Percentiles rank a stretch among this genome's conserved stretches.
phyloP scores from a whole-genome alignment of 2,888 invertebrate genomes.

The Eupelmus urozonus region DNA sequence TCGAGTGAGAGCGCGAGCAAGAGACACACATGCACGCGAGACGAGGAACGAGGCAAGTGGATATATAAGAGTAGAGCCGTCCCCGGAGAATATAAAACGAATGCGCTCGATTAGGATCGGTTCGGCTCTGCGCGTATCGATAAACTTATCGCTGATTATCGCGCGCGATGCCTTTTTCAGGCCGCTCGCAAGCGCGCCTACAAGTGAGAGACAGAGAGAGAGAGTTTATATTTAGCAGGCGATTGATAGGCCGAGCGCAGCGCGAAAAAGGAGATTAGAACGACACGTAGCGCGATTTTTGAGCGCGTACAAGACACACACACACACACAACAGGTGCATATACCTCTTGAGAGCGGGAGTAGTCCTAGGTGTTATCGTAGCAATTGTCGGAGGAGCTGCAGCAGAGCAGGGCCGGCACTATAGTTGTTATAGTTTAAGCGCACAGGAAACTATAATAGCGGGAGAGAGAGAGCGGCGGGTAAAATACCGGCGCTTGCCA shows the following conservation, averaged over 20 bases:
- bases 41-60: neutral
- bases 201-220: too few species aligned
- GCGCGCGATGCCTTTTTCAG: too few species aligned
- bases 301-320: neutral
- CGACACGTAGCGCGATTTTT: neutral
- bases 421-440: neutral
- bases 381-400: constrained; percentile 6
- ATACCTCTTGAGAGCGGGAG: constrained; percentile 8
- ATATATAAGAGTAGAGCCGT: neutral
- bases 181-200: too few species aligned
- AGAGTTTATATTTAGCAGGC: too few species aligned
- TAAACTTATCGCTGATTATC: neutral
- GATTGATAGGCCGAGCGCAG: too few species aligned
- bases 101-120: neutral
- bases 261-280: too few species aligned
- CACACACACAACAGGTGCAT: constrained; percentile 47
- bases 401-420: neutral
- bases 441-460: too few species aligned
- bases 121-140: neutral
- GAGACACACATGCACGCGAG: neutral
- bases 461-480: neutral
- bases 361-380: neutral
- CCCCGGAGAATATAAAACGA: neutral
- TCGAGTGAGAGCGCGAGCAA: too few species aligned
- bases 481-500: neutral